Conservation (phyloP, 2,113 vertebrate genomes). For the Loxodonta africana region DNA sequence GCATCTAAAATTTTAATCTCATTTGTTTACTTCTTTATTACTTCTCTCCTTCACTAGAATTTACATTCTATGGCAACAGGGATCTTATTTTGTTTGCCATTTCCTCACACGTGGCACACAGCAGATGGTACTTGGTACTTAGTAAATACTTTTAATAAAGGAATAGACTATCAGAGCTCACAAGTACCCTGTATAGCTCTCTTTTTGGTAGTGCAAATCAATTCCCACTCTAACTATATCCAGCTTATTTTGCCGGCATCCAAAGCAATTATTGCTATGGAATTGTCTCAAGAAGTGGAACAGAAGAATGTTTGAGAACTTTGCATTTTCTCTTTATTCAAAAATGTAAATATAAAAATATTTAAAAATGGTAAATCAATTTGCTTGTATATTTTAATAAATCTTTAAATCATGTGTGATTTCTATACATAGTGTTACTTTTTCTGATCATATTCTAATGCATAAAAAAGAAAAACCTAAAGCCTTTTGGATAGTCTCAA, state of each 20-base stretch:
- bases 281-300: conserved; percentile 31
- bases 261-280: background rate
- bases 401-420: conserved; percentile 44
- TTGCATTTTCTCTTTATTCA: conserved; percentile 36
- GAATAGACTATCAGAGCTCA: background rate
- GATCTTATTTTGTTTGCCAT: conserved; percentile 8
- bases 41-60: conserved; percentile 1
- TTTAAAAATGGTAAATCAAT: conserved; percentile 25
- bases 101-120: background rate
- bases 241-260: background rate
- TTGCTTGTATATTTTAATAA: conserved; percentile 30
- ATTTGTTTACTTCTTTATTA: background rate
- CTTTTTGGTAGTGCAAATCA: conserved; percentile 8
- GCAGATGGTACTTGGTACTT: background rate
- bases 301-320: conserved; percentile 18
- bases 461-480: conserved; percentile 5
- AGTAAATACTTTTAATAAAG: conserved; percentile 6
- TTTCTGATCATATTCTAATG: conserved; percentile 9
- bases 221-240: background rate
- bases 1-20: conserved; percentile 46
- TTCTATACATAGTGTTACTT: conserved; percentile 14
- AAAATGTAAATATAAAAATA: conserved; percentile 46
- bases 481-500: conserved; percentile 9
- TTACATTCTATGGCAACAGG: background rate
- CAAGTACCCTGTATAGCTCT: background rate